phyloP scores from a whole-genome alignment of 2,113 vertebrate species.

The Cyanoramphus novaezelandiae region DNA sequence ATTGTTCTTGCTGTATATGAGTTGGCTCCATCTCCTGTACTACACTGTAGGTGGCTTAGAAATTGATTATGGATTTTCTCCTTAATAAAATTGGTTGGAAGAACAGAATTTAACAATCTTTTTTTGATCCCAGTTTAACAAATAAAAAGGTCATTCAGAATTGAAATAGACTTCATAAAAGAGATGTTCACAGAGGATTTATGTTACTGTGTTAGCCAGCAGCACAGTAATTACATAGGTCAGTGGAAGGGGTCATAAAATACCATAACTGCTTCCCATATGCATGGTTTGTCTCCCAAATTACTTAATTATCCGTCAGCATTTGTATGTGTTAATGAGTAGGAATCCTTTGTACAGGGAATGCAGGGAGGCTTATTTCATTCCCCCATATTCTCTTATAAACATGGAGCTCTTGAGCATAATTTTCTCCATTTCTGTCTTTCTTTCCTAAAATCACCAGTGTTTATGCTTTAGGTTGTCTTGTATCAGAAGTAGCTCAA shows the following conservation, averaged over 20 bases:
- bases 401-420: background rate
- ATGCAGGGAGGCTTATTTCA: background rate
- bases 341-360: background rate
- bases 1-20: conserved; percentile 27
- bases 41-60: background rate
- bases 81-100: background rate
- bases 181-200: background rate
- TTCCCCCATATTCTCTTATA: background rate
- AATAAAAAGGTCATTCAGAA: background rate
- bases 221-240: conserved; percentile 47
- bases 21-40: background rate
- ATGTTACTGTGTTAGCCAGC: background rate
- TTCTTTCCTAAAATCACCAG: background rate
- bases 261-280: conserved; percentile 33
- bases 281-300: conserved; percentile 44
- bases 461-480: background rate
- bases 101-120: background rate
- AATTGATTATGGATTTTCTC: background rate
- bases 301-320: conserved; percentile 62
- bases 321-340: conserved; percentile 12
- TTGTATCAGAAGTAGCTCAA: background rate
- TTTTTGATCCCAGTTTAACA: background rate
- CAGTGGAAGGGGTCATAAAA: conserved; percentile 32
- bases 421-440: background rate
- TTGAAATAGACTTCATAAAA: background rate